Evolutionary conservation across 2,888 invertebrate species (phyloP), one percentile per base, ranked within the genome.

Genomic region (Drosophila testacea): DNA sequence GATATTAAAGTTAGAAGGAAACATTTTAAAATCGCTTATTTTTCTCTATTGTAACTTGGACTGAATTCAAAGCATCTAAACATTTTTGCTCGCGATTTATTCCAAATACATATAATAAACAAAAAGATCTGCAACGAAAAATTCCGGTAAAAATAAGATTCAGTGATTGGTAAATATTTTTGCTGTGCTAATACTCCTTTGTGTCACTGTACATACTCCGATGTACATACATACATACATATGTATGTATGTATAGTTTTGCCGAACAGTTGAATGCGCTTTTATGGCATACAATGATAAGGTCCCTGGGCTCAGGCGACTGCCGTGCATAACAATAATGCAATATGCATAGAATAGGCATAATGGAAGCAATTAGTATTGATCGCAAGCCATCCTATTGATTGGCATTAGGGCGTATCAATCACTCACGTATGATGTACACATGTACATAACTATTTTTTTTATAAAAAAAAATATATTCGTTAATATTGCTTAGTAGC

Each of bases 291-390:
- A 72, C 79, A 78, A 72, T 75, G 79, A 76, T 69, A 75, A 72
- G 72, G 60, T 47, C 41, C 32, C 48, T 59, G 38, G 34, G 27
- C 42, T 16, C 56, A 46, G 50, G 62, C 70, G 55, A 48, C 74
- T 59, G 78, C 62, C 39, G 52, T 77, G 79, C 74, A 79, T 72
- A 77, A 63, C 34, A 79, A 79, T 77, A 79, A 72, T 80, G 77
- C 71, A 79, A 73, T 71, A 77, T 81, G 77, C 63, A 70, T 73
- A 36, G 67, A 75, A 82, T 67, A 66, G 69, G 69, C 69, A 83
- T 79, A 81, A 77, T 74, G 71, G 59, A 74, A 77, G 73, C 81
- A 86, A 83, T 83, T 81, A 81, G 74, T 83, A 83, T 85, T 83
- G 83, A 83, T 66, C 79, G 68, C 72, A 71, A 66, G 51, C 27